Base-by-base conservation (phyloP, 2,113 vertebrate species). In the Mobula hypostoma region DNA sequence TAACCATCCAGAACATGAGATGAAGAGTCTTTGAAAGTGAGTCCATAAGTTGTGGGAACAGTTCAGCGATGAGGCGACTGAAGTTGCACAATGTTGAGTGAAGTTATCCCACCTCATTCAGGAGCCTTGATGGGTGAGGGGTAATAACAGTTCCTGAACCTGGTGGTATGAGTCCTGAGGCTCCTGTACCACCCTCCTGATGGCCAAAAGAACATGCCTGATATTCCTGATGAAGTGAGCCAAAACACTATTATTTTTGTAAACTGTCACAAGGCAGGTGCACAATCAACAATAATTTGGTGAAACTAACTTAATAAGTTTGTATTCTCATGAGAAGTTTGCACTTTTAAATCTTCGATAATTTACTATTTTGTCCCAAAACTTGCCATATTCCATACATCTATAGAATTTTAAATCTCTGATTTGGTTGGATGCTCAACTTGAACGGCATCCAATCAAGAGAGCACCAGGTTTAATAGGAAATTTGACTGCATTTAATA, bases 391-490 rank as follows among this genome's bases (percentile, higher is more conserved):
- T 87, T n/a, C 24, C 24, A 85, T 7, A 85, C 56, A 9, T 40
- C 82, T 85, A 12, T 58, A 85, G 82, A 87, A 63, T 58, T 27
- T 63, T n/a, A 32, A 90, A 63, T 8, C 58, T 83, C 24, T 61
- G n/a, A n/a, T 90, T 90, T 32, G 27, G 85, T 66, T 88, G 32
- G 40, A 3, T 56, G 66, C 61, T 70, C 15, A 36, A 36, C 88
- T 70, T 66, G 56, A 93, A 93, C 24, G 76, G 70, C 40, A 56
- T 74, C 36, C 70, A 72, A 93, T 93, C 29, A 74, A 93, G 70
- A 74, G 40, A 93, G 56, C 66, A 70, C 88, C 48, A 24, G 6
- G 14, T 15, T 72, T 48, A 29, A 56, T 56, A 21, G 82, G 40
- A 93, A 90, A 90, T 27, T 3, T 36, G 19, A 76, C 24, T 93